Percentiles rank a stretch among this genome's conserved stretches.
phyloP scores from a whole-genome alignment of 2,113 vertebrate genomes.

The Tragelaphus strepsiceros region DNA sequence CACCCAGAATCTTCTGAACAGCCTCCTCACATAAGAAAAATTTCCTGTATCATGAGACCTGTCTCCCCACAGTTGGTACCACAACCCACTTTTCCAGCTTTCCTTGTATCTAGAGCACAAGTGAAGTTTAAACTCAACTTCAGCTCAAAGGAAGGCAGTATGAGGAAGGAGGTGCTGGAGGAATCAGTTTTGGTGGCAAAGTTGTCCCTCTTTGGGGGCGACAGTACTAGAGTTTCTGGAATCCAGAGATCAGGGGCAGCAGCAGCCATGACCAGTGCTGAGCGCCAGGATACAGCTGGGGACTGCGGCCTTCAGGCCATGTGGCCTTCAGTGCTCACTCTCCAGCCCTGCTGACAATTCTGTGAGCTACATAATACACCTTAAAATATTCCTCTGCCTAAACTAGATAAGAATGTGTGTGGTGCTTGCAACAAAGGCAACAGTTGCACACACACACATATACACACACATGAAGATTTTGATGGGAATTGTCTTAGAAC shows the following conservation, averaged over 20 bases:
- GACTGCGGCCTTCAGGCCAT: no score
- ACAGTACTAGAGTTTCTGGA: neutral
- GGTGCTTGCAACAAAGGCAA: neutral
- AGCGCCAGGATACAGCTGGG: rapidly evolving
- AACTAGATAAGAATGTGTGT: neutral
- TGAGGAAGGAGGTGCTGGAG: neutral
- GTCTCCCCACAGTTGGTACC: neutral
- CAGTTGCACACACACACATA: neutral
- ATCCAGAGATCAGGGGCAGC: neutral
- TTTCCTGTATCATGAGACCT: neutral
- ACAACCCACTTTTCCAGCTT: neutral
- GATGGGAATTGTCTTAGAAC: neutral
- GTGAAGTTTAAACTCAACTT: neutral
- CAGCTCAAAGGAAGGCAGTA: neutral
- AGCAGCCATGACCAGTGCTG: neutral
- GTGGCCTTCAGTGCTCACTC: neutral
- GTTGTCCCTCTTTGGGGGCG: neutral
- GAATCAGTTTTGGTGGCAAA: neutral
- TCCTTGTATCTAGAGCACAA: neutral
- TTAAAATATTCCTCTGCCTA: neutral
- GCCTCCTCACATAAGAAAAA: neutral
- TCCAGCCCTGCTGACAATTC: neutral
- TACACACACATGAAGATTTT: neutral
- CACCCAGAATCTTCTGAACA: neutral
- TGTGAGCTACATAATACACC: neutral